Evolutionary conservation across 2,113 vertebrate species (phyloP).

Genomic region (Lonchura striata): DNA sequence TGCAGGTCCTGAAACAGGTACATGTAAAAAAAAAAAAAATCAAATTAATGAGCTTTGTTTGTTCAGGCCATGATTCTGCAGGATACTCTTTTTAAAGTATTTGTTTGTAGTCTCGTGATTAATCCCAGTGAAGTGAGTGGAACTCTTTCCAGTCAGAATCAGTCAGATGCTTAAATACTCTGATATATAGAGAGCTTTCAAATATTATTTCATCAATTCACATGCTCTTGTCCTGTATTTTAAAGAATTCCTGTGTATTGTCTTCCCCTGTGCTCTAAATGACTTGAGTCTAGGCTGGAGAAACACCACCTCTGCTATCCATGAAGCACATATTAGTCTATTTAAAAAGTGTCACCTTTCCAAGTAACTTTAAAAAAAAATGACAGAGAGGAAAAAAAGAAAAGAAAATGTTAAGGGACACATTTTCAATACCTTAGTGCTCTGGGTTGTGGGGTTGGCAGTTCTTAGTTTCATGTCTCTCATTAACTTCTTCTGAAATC

Average conservation of each 20-base stretch:
- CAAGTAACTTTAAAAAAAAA: neutral
- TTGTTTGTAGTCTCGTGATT: neutral
- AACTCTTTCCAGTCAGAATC: neutral
- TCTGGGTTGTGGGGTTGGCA: neutral
- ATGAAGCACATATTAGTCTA: neutral
- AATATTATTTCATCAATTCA: slow-evolving; percentile 4
- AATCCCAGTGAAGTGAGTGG: neutral
- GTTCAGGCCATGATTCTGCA: neutral
- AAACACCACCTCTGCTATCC: neutral
- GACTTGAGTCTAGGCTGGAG: neutral
- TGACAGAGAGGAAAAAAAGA: neutral
- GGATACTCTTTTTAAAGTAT: neutral
- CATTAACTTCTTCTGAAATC: neutral
- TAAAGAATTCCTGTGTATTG: neutral
- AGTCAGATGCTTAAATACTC: neutral
- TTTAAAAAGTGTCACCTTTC: neutral
- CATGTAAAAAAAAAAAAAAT: neutral
- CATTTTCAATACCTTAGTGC: neutral
- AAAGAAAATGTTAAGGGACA: neutral
- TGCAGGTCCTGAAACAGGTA: neutral
- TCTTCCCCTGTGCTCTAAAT: neutral
- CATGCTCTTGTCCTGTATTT: neutral
- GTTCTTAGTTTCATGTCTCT: neutral
- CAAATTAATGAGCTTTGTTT: neutral
- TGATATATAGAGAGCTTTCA: neutral